Conservation (phyloP, 2,113 vertebrate genomes). For the Tinamus guttatus region DNA sequence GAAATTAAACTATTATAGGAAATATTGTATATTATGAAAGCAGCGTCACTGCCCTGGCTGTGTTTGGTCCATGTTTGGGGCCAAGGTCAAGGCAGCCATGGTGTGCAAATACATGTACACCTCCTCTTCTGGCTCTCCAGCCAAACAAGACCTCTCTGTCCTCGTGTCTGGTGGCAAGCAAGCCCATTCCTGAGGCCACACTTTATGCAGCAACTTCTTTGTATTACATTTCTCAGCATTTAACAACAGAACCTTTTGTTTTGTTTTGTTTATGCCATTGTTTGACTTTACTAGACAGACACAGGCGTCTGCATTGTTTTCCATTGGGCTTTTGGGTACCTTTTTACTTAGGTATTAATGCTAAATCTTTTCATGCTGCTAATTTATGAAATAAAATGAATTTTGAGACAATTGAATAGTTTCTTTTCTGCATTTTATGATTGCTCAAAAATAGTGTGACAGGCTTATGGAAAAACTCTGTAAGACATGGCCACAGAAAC, state of each 20-base stretch:
- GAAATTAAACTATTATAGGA: background rate
- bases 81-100: background rate
- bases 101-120: background rate
- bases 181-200: background rate
- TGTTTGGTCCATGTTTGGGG: background rate
- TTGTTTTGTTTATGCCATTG: background rate
- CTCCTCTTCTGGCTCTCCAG: background rate
- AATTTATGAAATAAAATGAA: background rate
- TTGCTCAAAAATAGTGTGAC: background rate
- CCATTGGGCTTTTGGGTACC: background rate
- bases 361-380: background rate
- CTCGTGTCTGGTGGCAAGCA: background rate
- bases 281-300: background rate
- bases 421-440: background rate
- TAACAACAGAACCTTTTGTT: background rate
- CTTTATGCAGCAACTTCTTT: background rate
- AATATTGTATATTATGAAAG: background rate
- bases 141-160: background rate
- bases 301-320: background rate
- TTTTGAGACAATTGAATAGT: background rate
- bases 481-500: background rate
- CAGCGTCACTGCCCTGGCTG: fast-evolving
- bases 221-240: background rate
- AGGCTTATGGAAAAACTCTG: background rate
- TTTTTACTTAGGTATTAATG: background rate